Conservation (phyloP, 1,140 invertebrate genomes). For the Cydia splendana region DNA sequence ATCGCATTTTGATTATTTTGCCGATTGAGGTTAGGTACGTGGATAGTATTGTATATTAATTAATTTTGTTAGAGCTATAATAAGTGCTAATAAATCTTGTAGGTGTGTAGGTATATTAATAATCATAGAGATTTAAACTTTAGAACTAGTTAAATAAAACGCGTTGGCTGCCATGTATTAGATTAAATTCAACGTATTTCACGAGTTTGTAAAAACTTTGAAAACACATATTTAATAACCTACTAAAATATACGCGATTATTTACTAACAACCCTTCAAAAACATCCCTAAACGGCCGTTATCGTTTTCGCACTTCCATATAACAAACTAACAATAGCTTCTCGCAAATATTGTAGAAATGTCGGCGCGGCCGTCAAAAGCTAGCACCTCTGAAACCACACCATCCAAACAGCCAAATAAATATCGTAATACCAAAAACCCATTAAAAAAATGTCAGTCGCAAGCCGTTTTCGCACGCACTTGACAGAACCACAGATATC, state of each 20-base stretch:
- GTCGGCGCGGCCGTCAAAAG: conserved; percentile 71
- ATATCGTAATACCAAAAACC: neutral
- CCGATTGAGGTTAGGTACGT: too few relatives aligned
- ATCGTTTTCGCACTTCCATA: conserved; percentile 53
- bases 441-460: neutral
- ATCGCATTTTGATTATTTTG: too few relatives aligned
- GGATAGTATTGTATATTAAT: too few relatives aligned
- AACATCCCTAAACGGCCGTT: conserved; percentile 20
- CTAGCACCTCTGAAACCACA: conserved; percentile 41
- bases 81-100: too few relatives aligned
- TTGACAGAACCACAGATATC: conserved; percentile 61
- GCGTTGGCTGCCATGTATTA: too few relatives aligned
- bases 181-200: too few relatives aligned
- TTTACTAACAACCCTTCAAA: neutral
- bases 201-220: too few relatives aligned
- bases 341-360: conserved; percentile 35
- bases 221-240: too few relatives aligned
- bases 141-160: too few relatives aligned
- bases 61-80: too few relatives aligned
- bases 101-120: too few relatives aligned
- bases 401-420: conserved; percentile 21
- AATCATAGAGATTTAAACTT: too few relatives aligned
- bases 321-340: conserved; percentile 55
- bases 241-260: neutral
- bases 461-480: conserved; percentile 63